A percentile compares a stretch with the other conserved stretches of the same genome.
Evolutionary conservation across 2,888 invertebrate genomes (phyloP).

Genomic region (Mantis religiosa): DNA sequence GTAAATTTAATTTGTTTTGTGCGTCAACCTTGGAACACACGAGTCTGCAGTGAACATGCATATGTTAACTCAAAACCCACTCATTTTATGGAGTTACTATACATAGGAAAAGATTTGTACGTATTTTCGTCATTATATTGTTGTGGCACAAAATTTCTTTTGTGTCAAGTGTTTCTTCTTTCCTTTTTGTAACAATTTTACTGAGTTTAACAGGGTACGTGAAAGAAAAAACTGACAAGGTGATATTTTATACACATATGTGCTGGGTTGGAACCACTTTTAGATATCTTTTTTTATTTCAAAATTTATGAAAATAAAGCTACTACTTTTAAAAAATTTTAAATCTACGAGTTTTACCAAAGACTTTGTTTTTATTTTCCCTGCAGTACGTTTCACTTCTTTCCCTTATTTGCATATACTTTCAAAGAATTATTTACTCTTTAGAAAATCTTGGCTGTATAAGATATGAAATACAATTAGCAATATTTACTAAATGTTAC

Average conservation of each 20-base stretch:
- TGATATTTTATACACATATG: conserved; percentile 15
- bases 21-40: conserved; percentile 29
- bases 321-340: neutral
- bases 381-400: neutral
- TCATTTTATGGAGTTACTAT: conserved; percentile 25
- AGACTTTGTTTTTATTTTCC: neutral
- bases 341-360: neutral
- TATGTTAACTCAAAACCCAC: conserved; percentile 19
- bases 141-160: neutral
- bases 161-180: neutral
- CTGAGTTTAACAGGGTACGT: neutral
- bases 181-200: neutral
- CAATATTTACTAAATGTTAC: neutral
- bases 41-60: conserved; percentile 23
- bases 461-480: neutral
- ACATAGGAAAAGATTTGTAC: conserved; percentile 31
- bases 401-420: neutral
- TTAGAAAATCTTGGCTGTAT: too few species aligned
- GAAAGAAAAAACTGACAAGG: neutral
- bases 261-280: conserved; percentile 16
- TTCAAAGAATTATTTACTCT: neutral
- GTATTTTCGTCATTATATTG: conserved; percentile 25
- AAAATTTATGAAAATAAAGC: neutral
- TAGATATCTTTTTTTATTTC: neutral
- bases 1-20: conserved; percentile 22